A percentile compares a stretch with the other conserved stretches of the same genome.
Conservation (phyloP, 2,113 vertebrate species). For the Sisor rabdophorus region DNA sequence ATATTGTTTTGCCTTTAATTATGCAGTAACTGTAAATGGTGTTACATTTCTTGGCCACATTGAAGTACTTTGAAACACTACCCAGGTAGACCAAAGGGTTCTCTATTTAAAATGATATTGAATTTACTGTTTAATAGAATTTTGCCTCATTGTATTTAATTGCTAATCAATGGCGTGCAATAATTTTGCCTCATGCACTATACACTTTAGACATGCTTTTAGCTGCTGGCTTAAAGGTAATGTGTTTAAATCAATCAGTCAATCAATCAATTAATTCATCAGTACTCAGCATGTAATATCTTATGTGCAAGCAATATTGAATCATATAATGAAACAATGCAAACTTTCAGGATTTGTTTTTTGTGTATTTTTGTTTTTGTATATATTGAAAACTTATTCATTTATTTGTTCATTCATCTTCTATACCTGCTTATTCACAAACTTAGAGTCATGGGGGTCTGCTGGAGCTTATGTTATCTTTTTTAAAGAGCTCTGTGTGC, state of each 20-base stretch:
- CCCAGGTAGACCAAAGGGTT: slow-evolving; percentile 19
- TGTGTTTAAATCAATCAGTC: slow-evolving; percentile 77
- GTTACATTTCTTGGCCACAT: neutral
- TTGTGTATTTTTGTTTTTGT: too few relatives aligned
- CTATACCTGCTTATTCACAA: too few relatives aligned
- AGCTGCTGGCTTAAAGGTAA: slow-evolving; percentile 86
- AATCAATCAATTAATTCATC: neutral
- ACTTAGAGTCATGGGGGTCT: too few relatives aligned
- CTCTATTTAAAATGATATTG: slow-evolving; percentile 58
- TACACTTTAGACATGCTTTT: slow-evolving; percentile 86
- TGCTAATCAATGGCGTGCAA: slow-evolving; percentile 91
- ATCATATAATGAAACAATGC: too few relatives aligned
- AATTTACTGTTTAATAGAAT: slow-evolving; percentile 81
- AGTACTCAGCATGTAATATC: slow-evolving; percentile 69
- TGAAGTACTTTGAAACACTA: slow-evolving; percentile 16
- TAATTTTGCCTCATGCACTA: slow-evolving; percentile 87
- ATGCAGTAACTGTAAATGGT: slow-evolving; percentile 16
- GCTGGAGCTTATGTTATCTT: too few relatives aligned
- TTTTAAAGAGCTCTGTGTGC: too few relatives aligned
- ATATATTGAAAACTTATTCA: too few relatives aligned
- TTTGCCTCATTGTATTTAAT: slow-evolving; percentile 93
- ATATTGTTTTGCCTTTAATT: slow-evolving; percentile 10
- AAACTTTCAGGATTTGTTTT: too few relatives aligned
- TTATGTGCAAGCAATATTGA: too few relatives aligned
- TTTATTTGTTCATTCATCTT: too few relatives aligned